Evolutionary conservation across 2,888 invertebrate genomes (phyloP), one percentile per base, ranked within the genome.

Genomic region (Idaea straminata): DNA sequence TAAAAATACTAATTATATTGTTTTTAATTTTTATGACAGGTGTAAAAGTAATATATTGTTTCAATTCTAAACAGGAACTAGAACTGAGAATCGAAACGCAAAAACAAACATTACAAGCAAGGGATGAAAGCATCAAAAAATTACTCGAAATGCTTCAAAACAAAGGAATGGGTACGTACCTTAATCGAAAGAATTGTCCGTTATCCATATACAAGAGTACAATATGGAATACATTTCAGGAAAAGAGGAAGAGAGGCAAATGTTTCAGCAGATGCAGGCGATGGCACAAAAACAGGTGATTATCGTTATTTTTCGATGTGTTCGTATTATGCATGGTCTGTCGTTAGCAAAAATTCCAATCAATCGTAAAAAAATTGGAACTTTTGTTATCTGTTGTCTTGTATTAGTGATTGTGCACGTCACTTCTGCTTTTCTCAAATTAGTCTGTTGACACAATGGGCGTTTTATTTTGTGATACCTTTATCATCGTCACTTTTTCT

Each of bases 71-170:
- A 66, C 94, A 98, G 96, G 99, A 99, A 93, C 94, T 99, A 91
- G 99, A 99, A 92, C 94, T 99, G 82, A 95, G 99, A 80, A 98
- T 99, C 83, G 99, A 99, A 90, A 98, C 99, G 47, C 99, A 99
- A 92, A 99, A 99, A 91, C 99, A 99, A 93, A 99, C 99, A 61
- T 94, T 99, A 75, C 96, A 97, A 84, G 98, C 99, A 62, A 95
- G 99, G 79, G 99, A 99, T 92, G 99, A 99, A 85, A 99, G 98
- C 91, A 99, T 99, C 87, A 99, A 99, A 94, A 99, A 99, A 92
- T 95, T 99, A 81, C 94, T 99, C 83, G 99, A 99, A 94, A 99
- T 99, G 98, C 95, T 99, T 69, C 99, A 99, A 91, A 98, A 97
- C 87, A 98, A 98, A 94, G 98, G 98, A 89, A 97, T 98, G 95